Percentiles rank a stretch among this genome's conserved stretches.
These are phyloP conservation scores for Hemicordylus capensis DNA, from an alignment of 2,113 vertebrate genomes.

Conservation along the genomic window DNA sequence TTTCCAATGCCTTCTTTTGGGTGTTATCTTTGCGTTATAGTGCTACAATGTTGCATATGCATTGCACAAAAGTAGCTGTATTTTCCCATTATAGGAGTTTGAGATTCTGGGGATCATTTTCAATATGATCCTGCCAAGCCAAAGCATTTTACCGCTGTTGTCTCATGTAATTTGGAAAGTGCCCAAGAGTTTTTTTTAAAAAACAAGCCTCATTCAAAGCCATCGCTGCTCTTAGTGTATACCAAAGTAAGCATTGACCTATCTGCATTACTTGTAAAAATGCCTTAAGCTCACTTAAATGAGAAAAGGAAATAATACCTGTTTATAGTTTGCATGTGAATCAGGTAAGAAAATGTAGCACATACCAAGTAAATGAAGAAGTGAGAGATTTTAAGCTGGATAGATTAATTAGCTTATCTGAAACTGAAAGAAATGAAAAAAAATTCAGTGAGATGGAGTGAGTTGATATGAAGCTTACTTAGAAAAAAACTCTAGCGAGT, in stretches of 20 bases:
- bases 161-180: no score
- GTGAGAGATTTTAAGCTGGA: not conserved
- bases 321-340: not conserved
- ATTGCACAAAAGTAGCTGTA: no score
- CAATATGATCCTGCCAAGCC: no score
- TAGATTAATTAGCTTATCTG: not conserved
- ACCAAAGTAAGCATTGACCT: not conserved
- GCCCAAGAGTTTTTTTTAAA: no score
- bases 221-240: not conserved
- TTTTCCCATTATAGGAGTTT: no score
- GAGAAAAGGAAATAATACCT: not conserved
- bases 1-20: no score
- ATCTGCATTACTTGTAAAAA: not conserved
- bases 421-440: not conserved
- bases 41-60: no score
- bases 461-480: not conserved
- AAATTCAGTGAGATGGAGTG: not conserved
- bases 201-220: not conserved
- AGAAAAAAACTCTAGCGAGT: not conserved
- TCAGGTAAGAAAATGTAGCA: not conserved
- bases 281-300: not conserved
- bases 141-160: no score
- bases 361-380: not conserved
- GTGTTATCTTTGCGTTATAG: no score
- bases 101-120: no score